Evolutionary conservation across 2,888 invertebrate genomes (phyloP), one percentile per base, ranked within the genome.

Genomic region (Rhagonycha lutea): DNA sequence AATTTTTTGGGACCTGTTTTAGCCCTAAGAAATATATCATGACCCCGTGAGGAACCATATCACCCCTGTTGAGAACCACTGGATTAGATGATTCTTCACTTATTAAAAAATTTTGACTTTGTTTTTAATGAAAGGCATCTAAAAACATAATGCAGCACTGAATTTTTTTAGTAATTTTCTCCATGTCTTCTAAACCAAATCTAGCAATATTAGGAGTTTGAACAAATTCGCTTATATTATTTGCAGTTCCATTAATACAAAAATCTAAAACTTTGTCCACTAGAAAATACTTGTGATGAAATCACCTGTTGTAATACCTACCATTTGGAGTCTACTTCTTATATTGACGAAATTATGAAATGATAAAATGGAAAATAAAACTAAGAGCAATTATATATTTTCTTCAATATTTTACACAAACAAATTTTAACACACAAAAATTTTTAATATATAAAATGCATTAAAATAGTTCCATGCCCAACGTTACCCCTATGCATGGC

Each of bases 391-490:
- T 4, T n/a, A 47, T 47, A 2, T 47, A 47, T 47, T 47, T 47
- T n/a, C n/a, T 47, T 47, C n/a, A 47, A 47, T 47, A 47, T 47
- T 47, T n/a, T n/a, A 12, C n/a, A n/a, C n/a, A 47, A 5, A 47
- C n/a, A 47, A 47, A 47, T n/a, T n/a, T n/a, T n/a, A 47, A 47
- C 2, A 47, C 8, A 47, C n/a, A 47, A 47, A 11, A 0, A 7
- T 62, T 18, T 18, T 18, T 18, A 10, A 10, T 14, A 62, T 18
- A 14, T 14, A 14, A 28, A 47, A 68, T 72, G 68, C 72, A 28
- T 61, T n/a, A 28, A 26, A 72, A 68, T 29, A 47, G 61, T 28
- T 23, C 72, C 72, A 72, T 72, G 68, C 72, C 72, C 72, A 28
- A 68, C 26, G 61, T 61, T 29, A 7, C 12, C 72, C 72, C 23